phyloP scores from a whole-genome alignment of 2,113 vertebrate genomes.

The Oenanthe melanoleuca region DNA sequence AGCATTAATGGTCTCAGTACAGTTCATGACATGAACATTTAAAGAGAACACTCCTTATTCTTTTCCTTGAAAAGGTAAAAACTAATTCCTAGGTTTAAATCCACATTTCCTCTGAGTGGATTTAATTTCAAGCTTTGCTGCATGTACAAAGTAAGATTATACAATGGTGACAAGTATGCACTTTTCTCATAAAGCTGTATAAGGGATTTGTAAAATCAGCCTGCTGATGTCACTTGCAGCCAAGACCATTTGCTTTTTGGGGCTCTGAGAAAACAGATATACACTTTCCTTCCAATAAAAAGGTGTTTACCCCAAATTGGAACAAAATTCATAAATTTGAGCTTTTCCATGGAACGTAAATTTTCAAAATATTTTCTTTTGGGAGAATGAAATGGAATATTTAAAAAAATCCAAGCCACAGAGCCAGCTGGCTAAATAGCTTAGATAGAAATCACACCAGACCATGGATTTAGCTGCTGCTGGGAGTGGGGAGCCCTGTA shows the following conservation, averaged over 20 bases:
- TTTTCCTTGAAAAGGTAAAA: not conserved
- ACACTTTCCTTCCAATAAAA: not conserved
- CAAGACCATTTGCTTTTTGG: not conserved
- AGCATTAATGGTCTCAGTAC: not conserved
- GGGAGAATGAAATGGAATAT: not conserved
- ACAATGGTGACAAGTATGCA: not conserved
- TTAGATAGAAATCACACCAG: slow-evolving; percentile 21
- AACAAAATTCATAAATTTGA: not conserved
- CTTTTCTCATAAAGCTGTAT: not conserved
- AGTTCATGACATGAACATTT: not conserved
- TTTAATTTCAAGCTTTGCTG: not conserved
- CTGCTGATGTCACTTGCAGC: not conserved
- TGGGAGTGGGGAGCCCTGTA: not conserved
- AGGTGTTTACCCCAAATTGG: not conserved
- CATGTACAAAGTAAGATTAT: not conserved
- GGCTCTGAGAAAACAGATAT: not conserved
- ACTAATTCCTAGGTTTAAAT: not conserved
- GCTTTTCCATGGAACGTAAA: not conserved
- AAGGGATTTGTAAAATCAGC: not conserved
- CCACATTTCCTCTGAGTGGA: not conserved
- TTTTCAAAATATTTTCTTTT: slow-evolving; percentile 40
- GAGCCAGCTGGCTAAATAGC: slow-evolving; percentile 13
- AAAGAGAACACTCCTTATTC: not conserved
- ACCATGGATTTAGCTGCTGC: not conserved
- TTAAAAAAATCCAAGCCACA: not conserved